Conservation (phyloP, 2,797 vertebrate genomes). For the Enteromius trimaculatus region DNA sequence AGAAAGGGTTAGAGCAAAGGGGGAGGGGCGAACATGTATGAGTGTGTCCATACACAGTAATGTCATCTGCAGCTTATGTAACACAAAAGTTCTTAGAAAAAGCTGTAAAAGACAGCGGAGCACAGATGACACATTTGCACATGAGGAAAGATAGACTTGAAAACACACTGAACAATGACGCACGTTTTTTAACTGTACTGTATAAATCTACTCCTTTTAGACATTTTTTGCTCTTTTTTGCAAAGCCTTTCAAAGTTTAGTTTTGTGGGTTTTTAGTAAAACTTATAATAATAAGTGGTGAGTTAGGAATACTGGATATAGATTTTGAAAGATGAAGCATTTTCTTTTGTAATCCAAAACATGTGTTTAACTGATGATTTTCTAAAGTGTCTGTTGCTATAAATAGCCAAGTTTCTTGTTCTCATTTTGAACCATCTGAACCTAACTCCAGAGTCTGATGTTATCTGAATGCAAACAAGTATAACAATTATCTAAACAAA, state of each 20-base stretch:
- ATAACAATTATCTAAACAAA: slow-evolving; percentile 1
- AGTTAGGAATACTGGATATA: background rate
- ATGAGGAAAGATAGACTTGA: background rate
- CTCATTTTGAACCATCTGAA: background rate
- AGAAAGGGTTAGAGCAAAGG: slow-evolving; percentile 58
- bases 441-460: background rate
- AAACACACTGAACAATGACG: background rate
- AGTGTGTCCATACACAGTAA: slow-evolving; percentile 25
- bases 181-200: background rate
- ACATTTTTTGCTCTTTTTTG: background rate
- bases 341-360: background rate
- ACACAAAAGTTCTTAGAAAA: background rate
- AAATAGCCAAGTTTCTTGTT: background rate
- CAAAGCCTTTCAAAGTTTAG: background rate
- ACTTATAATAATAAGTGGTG: background rate
- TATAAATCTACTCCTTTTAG: background rate
- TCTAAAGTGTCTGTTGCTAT: background rate
- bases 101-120: background rate
- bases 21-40: slow-evolving; percentile 43
- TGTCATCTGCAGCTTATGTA: background rate
- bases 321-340: background rate
- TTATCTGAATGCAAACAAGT: background rate
- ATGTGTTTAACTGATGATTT: background rate
- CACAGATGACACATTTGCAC: background rate
- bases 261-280: background rate